A percentile compares a stretch with the other conserved stretches of the same genome.
phyloP scores from a whole-genome alignment of 2,113 vertebrate genomes.

The Sturnira hondurensis region DNA sequence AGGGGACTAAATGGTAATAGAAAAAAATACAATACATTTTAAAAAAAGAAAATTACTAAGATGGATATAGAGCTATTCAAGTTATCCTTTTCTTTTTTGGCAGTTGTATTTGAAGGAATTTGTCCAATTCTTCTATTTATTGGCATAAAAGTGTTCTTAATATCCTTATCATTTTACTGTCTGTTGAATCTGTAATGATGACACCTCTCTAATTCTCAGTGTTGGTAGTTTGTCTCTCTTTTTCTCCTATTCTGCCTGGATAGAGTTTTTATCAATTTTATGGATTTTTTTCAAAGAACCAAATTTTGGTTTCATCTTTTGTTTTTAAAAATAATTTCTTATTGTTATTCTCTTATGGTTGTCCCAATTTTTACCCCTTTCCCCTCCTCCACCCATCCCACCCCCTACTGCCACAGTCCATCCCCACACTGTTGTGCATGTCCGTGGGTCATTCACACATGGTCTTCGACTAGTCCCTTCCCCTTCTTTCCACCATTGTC shows the following conservation, averaged over 20 bases:
- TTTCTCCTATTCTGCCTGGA: neutral
- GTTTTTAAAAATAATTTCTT: too few relatives aligned
- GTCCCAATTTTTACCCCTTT: too few relatives aligned
- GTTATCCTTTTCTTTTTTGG: neutral
- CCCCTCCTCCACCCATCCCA: too few relatives aligned
- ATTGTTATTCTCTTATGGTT: too few relatives aligned
- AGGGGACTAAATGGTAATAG: too few relatives aligned
- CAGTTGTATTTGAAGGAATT: slow-evolving; percentile 13
- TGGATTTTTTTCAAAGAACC: neutral
- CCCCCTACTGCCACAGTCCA: too few relatives aligned
- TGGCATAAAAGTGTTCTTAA: neutral
- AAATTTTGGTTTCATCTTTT: neutral
- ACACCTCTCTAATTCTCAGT: neutral
- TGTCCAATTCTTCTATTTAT: neutral
- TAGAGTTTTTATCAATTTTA: neutral
- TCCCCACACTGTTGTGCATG: too few relatives aligned
- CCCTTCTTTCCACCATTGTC: too few relatives aligned
- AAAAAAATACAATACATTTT: too few relatives aligned
- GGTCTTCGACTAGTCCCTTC: too few relatives aligned
- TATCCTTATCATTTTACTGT: neutral
- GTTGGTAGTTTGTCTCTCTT: neutral
- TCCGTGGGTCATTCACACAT: too few relatives aligned
- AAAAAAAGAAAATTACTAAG: neutral
- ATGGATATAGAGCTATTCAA: neutral
- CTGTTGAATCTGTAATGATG: neutral